Base-by-base conservation (phyloP, 2,888 invertebrate species). In the Drosophila nigricruria region DNA sequence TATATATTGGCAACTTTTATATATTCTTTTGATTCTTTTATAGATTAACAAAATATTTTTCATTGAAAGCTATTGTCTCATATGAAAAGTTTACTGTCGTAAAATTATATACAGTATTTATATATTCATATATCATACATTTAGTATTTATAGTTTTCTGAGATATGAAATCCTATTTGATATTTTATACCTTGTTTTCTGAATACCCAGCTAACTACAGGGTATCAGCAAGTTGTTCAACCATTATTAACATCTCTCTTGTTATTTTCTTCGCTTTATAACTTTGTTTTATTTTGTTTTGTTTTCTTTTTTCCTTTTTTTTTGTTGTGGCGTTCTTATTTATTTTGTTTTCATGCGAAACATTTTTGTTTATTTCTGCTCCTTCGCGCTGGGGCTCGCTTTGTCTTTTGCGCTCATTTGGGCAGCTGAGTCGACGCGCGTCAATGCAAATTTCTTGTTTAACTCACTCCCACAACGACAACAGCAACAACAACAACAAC, bases 321-420 rank as follows among this genome's bases (percentile, higher is more conserved):
- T 58, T 58, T 49, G 5, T 50, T 54, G 36, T 18, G 54, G 40
- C 62, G 62, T 40, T 81, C 72, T 67, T 88, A 69, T 86, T 82
- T 84, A 76, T 81, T 81, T 81, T 73, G 68, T 61, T 81, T 81
- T 71, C 71, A 64, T 76, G 88, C 76, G 88, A 81, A 88, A 70
- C 57, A 82, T 71, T 82, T 84, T 82, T 82, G 82, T 88, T 88
- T 85, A 79, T 84, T 85, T 79, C 62, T 82, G 70, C 60, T 18
- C 49, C 59, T 70, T 32, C 30, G 61, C 65, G 61, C 65, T 42
- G 47, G 59, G 27, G 34, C 38, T 32, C 49, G 32, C 76, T 71
- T 70, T 77, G 63, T 87, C 81, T 81, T 50, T 70, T 63, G 23
- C 64, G 66, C 75, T 62, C 27, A 73, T 70, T 56, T 81, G 73